Base-by-base conservation (phyloP, 2,113 vertebrate species). In the Octodon degus region DNA sequence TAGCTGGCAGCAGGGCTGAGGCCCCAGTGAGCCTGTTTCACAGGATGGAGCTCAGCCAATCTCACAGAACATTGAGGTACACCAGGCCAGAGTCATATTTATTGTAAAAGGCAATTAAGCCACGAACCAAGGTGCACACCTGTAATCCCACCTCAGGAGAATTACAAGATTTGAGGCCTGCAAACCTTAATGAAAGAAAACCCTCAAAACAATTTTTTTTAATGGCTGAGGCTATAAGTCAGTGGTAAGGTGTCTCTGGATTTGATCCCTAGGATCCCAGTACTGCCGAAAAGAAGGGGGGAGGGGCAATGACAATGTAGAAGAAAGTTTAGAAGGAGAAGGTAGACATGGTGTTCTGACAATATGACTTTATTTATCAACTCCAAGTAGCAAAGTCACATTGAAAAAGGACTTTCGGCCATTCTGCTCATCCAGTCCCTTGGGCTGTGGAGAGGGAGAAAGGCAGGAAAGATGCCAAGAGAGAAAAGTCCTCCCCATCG, bases 11-110 rank as follows among this genome's bases (percentile, higher is more conserved):
- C 4, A 34, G 53, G 13, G 19, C 77, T 0, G 12, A 24, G 74
- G 11, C 7, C n/a, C 47, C 63, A 8, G 3, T 1, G 19, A 24
- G 24, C 63, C 43, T 43, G 32, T 24, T 2, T 7, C 16, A 0
- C 27, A 2, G 65, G 50, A 55, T 58, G 25, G 20, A 53, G 58
- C 24, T 20, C 19, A 22, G 1, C 1, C 20, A 27, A 17, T 1
- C 4, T 37, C 14, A 34, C 0, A 4, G 30, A 25, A n/a, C 25
- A 19, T 0, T 25, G 63, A 74, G 1, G 16, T 8, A 12, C 22
- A 34, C 16, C 53, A 40, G 25, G 47, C 27, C 13, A n/a, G 53
- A 1, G 7, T 2, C 6, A 2, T 7, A 3, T 8, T 67, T 85
- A 58, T 47, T 24, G 37, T 20, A 40, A 34, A 82, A 13, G 68